Evolutionary conservation across 2,797 vertebrate genomes (phyloP), one percentile per base, ranked within the genome.

Genomic region (Sebastes cheni): DNA sequence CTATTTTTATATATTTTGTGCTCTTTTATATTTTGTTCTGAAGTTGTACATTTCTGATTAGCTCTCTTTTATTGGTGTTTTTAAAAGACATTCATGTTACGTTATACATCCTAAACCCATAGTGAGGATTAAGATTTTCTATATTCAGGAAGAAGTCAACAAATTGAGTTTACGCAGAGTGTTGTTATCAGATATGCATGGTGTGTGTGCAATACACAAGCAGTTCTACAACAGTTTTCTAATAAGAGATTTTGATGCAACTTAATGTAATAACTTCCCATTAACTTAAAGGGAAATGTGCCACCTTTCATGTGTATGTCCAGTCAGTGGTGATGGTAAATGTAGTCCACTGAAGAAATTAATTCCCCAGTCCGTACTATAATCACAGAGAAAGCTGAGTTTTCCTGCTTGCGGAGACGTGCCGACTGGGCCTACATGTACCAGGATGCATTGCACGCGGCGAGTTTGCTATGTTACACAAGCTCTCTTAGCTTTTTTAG

Each of bases 211-310:
- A 46, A 66, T 27, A 46, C 55, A 14, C 56, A 9, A 52, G 8
- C 34, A 22, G 5, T 42, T 1, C 34, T 34, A 18, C 14, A 30
- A 42, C 22, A 18, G 13, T 65, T 42, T 42, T 65, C 34, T 29
- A 67, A 18, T 65, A 36, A 39, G 30, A 62, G 61, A n/a, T 61
- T 32, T 60, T 60, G 34, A 46, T 18, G 42, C 42, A 46, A 46
- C 42, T 34, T 79, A 46, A 59, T 67, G 56, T 62, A 72, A 72
- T 25, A 75, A 32, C 11, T 58, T 80, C 20, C 30, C 9, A 74
- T 71, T 82, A 30, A 75, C 20, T 65, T 22, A 42, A 22, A 54
- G 50, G 50, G 50, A 54, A 54, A 54, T 54, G 4, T 22, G 8
- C 50, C 23, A 58, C 23, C 55, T 58, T 54, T 10, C n/a, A 54